phyloP scores from a whole-genome alignment of 2,888 invertebrate species.

The Neria commutata region DNA sequence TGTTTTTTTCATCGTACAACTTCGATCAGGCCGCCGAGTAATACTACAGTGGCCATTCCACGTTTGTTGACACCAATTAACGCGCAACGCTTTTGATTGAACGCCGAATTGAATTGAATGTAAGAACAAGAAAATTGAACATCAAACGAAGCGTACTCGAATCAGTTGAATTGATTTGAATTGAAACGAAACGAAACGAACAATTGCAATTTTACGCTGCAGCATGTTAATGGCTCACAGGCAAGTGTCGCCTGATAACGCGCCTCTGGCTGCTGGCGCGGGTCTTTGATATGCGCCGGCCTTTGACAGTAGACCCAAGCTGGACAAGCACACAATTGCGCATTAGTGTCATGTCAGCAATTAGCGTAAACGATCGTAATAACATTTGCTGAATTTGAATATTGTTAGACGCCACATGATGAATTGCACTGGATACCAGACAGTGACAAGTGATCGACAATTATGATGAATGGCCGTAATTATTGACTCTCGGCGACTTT shows the following conservation, averaged over 20 bases:
- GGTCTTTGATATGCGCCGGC: conserved; percentile 1
- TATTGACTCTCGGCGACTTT: not conserved
- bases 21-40: not conserved
- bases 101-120: too few species aligned
- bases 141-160: conserved; percentile 14
- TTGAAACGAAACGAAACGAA: conserved; percentile 4
- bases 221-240: conserved; percentile 47
- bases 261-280: not conserved
- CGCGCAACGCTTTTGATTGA: not conserved
- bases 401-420: not conserved
- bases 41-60: not conserved
- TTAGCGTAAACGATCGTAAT: conserved; percentile 10
- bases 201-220: conserved; percentile 30
- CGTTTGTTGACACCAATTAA: conserved; percentile 25
- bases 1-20: not conserved
- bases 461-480: not conserved
- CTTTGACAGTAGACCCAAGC: not conserved
- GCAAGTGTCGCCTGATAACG: too few species aligned
- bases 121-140: not conserved
- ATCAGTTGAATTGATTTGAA: conserved; percentile 7
- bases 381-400: not conserved
- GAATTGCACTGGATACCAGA: not conserved
- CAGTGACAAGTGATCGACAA: not conserved
- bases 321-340: not conserved
- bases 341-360: conserved; percentile 9